phyloP scores from a whole-genome alignment of 2,797 vertebrate genomes.

The Lutra lutra region DNA sequence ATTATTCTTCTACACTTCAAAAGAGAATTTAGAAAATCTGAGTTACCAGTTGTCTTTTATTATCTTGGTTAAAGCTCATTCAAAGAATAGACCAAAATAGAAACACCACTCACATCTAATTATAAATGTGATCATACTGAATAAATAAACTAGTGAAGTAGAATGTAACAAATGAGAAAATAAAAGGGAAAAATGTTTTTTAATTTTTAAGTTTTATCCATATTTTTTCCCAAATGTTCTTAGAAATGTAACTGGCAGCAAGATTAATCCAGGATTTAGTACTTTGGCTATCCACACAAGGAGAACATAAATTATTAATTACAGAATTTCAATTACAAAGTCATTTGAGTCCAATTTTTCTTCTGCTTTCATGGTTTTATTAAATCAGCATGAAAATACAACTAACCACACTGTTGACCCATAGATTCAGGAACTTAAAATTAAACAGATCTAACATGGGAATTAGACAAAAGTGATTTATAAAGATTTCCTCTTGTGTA shows the following conservation, averaged over 20 bases:
- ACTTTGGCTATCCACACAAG: slow-evolving; percentile 17
- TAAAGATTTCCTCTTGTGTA: neutral
- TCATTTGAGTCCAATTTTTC: slow-evolving; percentile 12
- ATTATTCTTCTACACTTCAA: neutral
- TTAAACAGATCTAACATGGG: neutral
- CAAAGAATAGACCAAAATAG: neutral
- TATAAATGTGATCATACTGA: slow-evolving; percentile 27
- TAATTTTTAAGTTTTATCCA: neutral
- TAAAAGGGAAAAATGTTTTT: neutral
- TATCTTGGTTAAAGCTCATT: slow-evolving; percentile 31
- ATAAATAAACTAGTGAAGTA: slow-evolving; percentile 26
- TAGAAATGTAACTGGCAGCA: slow-evolving; percentile 39
- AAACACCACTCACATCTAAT: neutral
- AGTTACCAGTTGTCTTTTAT: slow-evolving; percentile 38
- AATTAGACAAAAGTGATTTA: slow-evolving; percentile 2
- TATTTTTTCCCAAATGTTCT: slow-evolving; percentile 42
- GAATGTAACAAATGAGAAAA: slow-evolving; percentile 42
- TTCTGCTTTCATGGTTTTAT: slow-evolving; percentile 33
- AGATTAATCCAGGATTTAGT: slow-evolving; percentile 62
- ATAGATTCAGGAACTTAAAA: slow-evolving; percentile 12
- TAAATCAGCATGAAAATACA: slow-evolving; percentile 46
- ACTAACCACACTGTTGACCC: neutral
- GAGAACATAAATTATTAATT: slow-evolving; percentile 59
- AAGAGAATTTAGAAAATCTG: slow-evolving; percentile 22
- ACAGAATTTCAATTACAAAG: slow-evolving; percentile 54